Evolutionary conservation across 2,797 vertebrate species (phyloP).

Genomic region (Decapterus maruadsi): DNA sequence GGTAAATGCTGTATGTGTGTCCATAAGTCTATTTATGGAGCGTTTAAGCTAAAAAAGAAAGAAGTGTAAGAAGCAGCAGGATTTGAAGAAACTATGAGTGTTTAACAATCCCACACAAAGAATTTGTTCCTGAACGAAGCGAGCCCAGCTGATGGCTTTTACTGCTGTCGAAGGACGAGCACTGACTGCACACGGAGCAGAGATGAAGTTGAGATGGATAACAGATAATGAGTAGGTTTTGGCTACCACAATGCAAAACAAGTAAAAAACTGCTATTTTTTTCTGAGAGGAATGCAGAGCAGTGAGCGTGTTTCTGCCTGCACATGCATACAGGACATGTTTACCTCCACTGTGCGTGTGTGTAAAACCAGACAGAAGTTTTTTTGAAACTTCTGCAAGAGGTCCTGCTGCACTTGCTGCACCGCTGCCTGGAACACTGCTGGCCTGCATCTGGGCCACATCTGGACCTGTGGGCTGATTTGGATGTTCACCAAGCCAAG

Average conservation of each 20-base stretch:
- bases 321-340: constrained; percentile 10
- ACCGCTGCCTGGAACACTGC: constrained; percentile 47
- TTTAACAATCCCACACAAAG: constrained; percentile 24
- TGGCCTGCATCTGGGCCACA: constrained; percentile 72
- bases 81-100: constrained; percentile 2
- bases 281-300: constrained; percentile 27
- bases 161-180: constrained; percentile 21
- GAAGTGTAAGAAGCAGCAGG: neutral
- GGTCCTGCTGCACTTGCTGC: constrained; percentile 63
- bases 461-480: constrained; percentile 53
- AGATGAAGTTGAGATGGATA: constrained; percentile 27
- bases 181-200: constrained; percentile 4
- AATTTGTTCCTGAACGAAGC: constrained; percentile 31
- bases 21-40: constrained; percentile 3
- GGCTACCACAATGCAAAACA: constrained; percentile 20
- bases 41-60: constrained; percentile 19
- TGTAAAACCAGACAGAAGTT: constrained; percentile 13
- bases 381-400: constrained; percentile 21
- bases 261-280: constrained; percentile 26
- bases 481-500: constrained; percentile 72
- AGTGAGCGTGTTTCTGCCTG: constrained; percentile 40
- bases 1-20: constrained; percentile 19
- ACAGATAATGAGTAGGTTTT: constrained; percentile 41
- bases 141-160: constrained; percentile 24
- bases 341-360: constrained; percentile 1